Evolutionary conservation across 1,140 invertebrate species (phyloP).

Genomic region (Drosophila kurseongensis): DNA sequence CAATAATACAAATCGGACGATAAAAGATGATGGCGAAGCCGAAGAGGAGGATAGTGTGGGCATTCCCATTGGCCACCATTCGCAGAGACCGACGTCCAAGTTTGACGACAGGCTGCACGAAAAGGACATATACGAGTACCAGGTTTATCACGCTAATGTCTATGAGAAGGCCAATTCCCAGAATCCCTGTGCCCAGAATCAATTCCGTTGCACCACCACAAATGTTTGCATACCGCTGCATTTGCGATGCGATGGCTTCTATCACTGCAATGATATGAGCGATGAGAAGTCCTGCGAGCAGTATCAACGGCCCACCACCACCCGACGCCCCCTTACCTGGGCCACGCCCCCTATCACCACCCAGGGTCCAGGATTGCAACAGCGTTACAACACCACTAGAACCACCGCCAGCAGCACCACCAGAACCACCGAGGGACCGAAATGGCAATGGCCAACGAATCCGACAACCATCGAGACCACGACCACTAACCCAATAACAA

Average conservation of each 20-base stretch:
- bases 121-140: slow-evolving; percentile 53
- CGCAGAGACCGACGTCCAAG: neutral
- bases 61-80: slow-evolving; percentile 16
- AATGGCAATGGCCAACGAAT: slow-evolving; percentile 7
- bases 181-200: slow-evolving; percentile 73
- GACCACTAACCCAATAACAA: slow-evolving; percentile 67
- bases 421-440: slow-evolving; percentile 12
- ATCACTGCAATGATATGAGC: slow-evolving; percentile 90
- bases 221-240: slow-evolving; percentile 89
- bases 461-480: slow-evolving; percentile 13
- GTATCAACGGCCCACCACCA: slow-evolving; percentile 35
- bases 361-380: neutral
- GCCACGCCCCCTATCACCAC: neutral
- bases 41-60: slow-evolving; percentile 21
- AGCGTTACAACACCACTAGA: neutral
- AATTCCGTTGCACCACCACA: slow-evolving; percentile 83
- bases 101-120: slow-evolving; percentile 24
- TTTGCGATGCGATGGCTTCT: slow-evolving; percentile 90
- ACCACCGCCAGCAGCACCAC: slow-evolving; percentile 18
- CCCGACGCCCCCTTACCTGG: slow-evolving; percentile 8
- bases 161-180: slow-evolving; percentile 57
- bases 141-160: slow-evolving; percentile 23
- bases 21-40: neutral
- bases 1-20: slow-evolving; percentile 7
- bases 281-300: slow-evolving; percentile 89